These are phyloP conservation scores for Pseudeuparius sepicola DNA, from an alignment of 2,888 invertebrate genomes.

Conservation along the genomic window DNA sequence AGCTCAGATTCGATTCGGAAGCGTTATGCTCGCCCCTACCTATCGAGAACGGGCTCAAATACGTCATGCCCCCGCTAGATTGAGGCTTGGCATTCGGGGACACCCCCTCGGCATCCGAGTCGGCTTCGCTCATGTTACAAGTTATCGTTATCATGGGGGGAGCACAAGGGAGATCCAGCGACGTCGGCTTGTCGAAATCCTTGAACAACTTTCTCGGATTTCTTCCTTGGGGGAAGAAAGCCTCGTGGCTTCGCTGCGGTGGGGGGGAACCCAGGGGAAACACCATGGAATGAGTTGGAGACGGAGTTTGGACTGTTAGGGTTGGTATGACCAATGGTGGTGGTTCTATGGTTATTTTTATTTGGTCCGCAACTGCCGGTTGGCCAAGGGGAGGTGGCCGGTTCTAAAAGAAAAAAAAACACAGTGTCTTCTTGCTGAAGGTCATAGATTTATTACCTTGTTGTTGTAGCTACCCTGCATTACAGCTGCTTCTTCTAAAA, in stretches of 20 bases:
- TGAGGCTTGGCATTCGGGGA: slow-evolving; percentile 46
- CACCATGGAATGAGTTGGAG: slow-evolving; percentile 51
- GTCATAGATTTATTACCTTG: too few relatives aligned
- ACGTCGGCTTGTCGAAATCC: slow-evolving; percentile 54
- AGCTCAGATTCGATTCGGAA: slow-evolving; percentile 74
- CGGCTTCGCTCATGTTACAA: slow-evolving; percentile 62
- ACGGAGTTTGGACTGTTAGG: slow-evolving; percentile 56
- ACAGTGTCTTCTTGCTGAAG: too few relatives aligned
- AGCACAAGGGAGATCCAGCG: slow-evolving; percentile 49
- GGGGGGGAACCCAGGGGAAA: slow-evolving; percentile 47
- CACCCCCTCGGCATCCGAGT: slow-evolving; percentile 61
- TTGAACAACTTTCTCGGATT: slow-evolving; percentile 43
- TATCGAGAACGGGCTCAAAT: slow-evolving; percentile 67
- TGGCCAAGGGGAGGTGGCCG: slow-evolving; percentile 44
- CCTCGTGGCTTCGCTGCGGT: slow-evolving; percentile 38
- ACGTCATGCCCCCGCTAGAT: slow-evolving; percentile 49
- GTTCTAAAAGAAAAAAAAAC: slow-evolving; percentile 39
- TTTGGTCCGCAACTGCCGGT: slow-evolving; percentile 30
- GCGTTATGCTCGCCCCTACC: slow-evolving; percentile 63
- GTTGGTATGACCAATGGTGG: slow-evolving; percentile 53
- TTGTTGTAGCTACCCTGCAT: slow-evolving; percentile 32
- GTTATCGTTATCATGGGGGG: slow-evolving; percentile 67
- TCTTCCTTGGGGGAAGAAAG: slow-evolving; percentile 29
- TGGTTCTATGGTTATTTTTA: slow-evolving; percentile 19
- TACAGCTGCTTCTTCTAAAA: slow-evolving; percentile 38